A percentile compares a stretch with the other conserved stretches of the same genome.
Conservation (phyloP, 2,797 vertebrate genomes). For the Sebastes hubbsi region DNA sequence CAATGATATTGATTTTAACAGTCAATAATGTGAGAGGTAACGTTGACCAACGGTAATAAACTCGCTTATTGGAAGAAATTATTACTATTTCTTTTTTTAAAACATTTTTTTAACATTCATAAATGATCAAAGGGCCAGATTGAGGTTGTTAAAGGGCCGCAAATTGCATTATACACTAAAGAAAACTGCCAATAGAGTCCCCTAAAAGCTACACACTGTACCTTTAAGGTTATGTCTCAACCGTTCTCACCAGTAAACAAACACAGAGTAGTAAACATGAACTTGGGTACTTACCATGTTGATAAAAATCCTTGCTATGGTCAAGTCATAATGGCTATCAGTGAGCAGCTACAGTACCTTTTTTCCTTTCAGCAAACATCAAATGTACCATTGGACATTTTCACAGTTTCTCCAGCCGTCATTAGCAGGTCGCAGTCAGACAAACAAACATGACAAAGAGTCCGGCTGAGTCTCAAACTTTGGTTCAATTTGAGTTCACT, state of each 20-base stretch:
- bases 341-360: conserved; percentile 15
- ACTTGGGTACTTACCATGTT: background rate
- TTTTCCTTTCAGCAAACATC: conserved; percentile 9
- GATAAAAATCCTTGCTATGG: background rate
- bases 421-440: background rate
- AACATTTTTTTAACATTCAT: too few species aligned
- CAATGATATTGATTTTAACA: too few species aligned
- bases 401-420: conserved; percentile 16
- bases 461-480: conserved; percentile 8
- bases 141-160: too few species aligned
- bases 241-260: conserved; percentile 9
- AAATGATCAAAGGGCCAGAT: too few species aligned
- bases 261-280: conserved; percentile 21
- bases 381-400: conserved; percentile 11
- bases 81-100: too few species aligned
- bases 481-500: conserved; percentile 21
- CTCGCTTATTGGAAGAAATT: too few species aligned
- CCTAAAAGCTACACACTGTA: background rate
- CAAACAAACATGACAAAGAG: background rate
- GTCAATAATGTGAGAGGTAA: too few species aligned
- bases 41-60: too few species aligned
- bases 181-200: background rate
- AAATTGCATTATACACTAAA: too few species aligned
- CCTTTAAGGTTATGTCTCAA: background rate
- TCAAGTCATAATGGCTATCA: conserved; percentile 17